Evolutionary conservation across 2,888 invertebrate genomes (phyloP), one percentile per base, ranked within the genome.

Genomic region (Nephrocerus scutellatus): DNA sequence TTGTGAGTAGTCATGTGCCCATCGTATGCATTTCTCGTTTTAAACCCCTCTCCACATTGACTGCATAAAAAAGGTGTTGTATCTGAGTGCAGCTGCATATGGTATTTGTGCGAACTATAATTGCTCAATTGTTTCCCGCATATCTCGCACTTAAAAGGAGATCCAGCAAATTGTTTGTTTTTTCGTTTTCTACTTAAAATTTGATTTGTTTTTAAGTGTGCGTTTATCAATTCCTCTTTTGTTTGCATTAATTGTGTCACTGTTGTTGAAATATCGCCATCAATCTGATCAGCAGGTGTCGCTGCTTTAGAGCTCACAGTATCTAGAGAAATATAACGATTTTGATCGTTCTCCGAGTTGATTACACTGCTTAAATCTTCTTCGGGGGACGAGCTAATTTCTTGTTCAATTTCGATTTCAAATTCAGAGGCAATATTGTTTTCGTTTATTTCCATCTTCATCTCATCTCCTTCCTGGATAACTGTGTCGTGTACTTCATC

Each of bases 61-160:
- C 46, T 53, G 42, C 68, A 68, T 10, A 58, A 48, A 39, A 51
- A 68, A 2, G 66, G 66, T 3, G 59, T 60, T 5, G 49, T 47
- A 31, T 66, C 63, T 5, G 66, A 63, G 46, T 68, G 68, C 24
- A 68, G 43, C 42, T 65, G 66, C 62, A 62, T 63, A 43, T 68
- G 68, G 36, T 68, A 68, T 34, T 62, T 65, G 31, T 53, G 63
- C 2, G 68, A 68, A 35, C 60, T 61, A 10, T 47, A 53, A 28
- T 64, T 67, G 40, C 68, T 66, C 6, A 68, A 47, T 28, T 62
- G 53, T 40, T 68, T 68, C 4, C 44, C 48, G 33, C 68, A 68
- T 4, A 58, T 52, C 56, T 63, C 40, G 20, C 56, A 56, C 30
- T 46, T 50, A 23, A 47, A 54, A 4, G 51, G 49, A 12, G 50